Evolutionary conservation across 92 coral and sea anemone species (phyloP).

Genomic region (Epizoanthus scotinus): DNA sequence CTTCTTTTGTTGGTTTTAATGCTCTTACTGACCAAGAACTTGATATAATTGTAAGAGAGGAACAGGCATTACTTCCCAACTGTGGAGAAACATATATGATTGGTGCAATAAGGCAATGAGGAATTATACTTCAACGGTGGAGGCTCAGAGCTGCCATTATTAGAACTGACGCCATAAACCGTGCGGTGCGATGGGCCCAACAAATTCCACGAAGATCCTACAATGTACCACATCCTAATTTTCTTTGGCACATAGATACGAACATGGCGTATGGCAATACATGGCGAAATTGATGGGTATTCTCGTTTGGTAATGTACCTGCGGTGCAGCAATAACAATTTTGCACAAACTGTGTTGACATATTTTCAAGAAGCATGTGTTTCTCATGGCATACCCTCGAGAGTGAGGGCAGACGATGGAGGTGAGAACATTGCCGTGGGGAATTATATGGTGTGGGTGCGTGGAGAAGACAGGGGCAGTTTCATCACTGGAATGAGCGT

Average conservation of each 20-base stretch:
- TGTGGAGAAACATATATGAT: conserved; percentile 53
- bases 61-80: conserved; percentile 33
- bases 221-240: conserved; percentile 61
- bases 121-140: conserved; percentile 48
- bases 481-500: conserved; percentile 60
- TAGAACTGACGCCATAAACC: conserved; percentile 54
- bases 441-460: conserved; percentile 39
- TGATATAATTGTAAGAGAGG: not conserved
- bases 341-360: conserved; percentile 48
- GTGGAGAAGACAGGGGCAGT: conserved; percentile 54
- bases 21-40: not conserved
- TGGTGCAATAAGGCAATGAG: conserved; percentile 28
- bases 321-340: conserved; percentile 44
- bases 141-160: conserved; percentile 46
- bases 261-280: conserved; percentile 54
- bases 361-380: conserved; percentile 40
- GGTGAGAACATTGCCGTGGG: conserved; percentile 65
- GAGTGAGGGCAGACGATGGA: conserved; percentile 60
- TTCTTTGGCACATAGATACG: conserved; percentile 60
- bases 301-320: conserved; percentile 40
- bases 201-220: conserved; percentile 49
- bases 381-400: conserved; percentile 46
- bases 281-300: conserved; percentile 62
- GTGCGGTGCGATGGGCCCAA: conserved; percentile 56
- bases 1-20: not conserved